A percentile compares a stretch with the other conserved stretches of the same genome.
Evolutionary conservation across 2,797 vertebrate genomes (phyloP).

Genomic region (Takifugu rubripes): DNA sequence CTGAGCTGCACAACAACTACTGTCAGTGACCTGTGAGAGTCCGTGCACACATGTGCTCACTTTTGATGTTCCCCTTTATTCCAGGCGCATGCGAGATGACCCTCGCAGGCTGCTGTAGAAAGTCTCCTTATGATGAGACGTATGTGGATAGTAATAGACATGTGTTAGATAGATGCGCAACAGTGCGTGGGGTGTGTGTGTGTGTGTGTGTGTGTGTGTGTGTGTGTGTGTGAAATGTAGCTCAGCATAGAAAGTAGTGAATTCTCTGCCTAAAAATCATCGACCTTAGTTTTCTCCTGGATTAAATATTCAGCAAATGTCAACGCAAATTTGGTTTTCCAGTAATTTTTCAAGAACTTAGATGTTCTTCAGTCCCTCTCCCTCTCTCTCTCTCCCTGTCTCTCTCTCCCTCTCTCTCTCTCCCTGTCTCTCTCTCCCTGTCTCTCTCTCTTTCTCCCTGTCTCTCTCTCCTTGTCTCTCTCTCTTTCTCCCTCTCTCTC

Average conservation of each 20-base stretch:
- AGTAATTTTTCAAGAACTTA: slow-evolving; percentile 34
- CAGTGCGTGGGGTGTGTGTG: slow-evolving; percentile 3
- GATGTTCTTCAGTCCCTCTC: slow-evolving; percentile 40
- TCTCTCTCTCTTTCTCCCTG: slow-evolving; percentile 15
- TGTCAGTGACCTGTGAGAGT: slow-evolving; percentile 45
- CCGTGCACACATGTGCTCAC: slow-evolving; percentile 5
- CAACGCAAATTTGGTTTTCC: slow-evolving; percentile 47
- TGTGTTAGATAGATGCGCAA: slow-evolving; percentile 42
- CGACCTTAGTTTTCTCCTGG: slow-evolving; percentile 41
- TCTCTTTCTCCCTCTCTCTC: slow-evolving; percentile 25
- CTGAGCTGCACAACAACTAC: slow-evolving; percentile 5
- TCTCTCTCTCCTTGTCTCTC: slow-evolving; percentile 21
- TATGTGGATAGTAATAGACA: slow-evolving; percentile 28
- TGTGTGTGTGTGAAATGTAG: not conserved
- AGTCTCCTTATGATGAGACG: slow-evolving; percentile 51
- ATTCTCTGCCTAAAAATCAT: slow-evolving; percentile 46
- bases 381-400: slow-evolving; percentile 10
- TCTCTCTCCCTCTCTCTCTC: slow-evolving; percentile 24
- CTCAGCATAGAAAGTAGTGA: no score
- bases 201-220: slow-evolving; percentile 1
- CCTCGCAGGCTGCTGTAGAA: slow-evolving; percentile 20
- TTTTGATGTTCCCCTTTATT: slow-evolving; percentile 1
- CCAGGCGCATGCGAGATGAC: slow-evolving; percentile 22
- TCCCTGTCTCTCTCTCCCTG: slow-evolving; percentile 20
- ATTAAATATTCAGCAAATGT: slow-evolving; percentile 57